phyloP scores from a whole-genome alignment of 2,113 vertebrate genomes.

The Hemichromis elongatus region DNA sequence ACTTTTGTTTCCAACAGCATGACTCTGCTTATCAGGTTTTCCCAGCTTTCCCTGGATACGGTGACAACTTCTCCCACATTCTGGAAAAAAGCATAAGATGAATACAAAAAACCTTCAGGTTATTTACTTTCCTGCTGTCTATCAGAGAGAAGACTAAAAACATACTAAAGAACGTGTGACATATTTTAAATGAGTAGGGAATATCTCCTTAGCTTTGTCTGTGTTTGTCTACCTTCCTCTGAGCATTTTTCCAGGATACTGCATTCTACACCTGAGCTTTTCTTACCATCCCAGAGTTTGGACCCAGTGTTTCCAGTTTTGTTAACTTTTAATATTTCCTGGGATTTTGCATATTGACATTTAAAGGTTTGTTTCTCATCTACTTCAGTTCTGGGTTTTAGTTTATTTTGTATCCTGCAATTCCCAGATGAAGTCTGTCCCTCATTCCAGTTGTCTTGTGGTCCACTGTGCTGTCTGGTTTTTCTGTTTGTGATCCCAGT shows the following conservation, averaged over 20 bases:
- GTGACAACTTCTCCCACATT: slow-evolving; percentile 22
- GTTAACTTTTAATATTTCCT: neutral
- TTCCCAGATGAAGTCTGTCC: neutral
- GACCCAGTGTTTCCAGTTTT: neutral
- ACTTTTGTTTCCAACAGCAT: slow-evolving; percentile 86
- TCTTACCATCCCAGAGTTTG: neutral
- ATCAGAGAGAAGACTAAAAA: neutral
- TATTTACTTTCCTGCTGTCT: neutral
- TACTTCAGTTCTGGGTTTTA: neutral
- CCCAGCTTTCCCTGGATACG: slow-evolving; percentile 79
- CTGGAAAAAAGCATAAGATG: neutral
- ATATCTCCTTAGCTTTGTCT: slow-evolving; percentile 49
- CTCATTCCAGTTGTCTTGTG: neutral
- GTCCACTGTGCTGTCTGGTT: neutral
- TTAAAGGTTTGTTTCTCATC: rapidly evolving
- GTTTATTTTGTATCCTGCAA: neutral
- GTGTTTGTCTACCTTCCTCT: slow-evolving; percentile 61
- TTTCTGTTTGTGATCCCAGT: neutral
- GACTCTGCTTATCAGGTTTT: slow-evolving; percentile 82
- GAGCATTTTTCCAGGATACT: slow-evolving; percentile 76
- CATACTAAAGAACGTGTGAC: neutral
- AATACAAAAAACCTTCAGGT: neutral
- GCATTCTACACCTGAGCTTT: slow-evolving; percentile 56
- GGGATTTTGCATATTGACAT: rapidly evolving
- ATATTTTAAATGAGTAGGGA: neutral